phyloP scores from a whole-genome alignment of 2,888 invertebrate genomes.

The Dryobotodes eremita region DNA sequence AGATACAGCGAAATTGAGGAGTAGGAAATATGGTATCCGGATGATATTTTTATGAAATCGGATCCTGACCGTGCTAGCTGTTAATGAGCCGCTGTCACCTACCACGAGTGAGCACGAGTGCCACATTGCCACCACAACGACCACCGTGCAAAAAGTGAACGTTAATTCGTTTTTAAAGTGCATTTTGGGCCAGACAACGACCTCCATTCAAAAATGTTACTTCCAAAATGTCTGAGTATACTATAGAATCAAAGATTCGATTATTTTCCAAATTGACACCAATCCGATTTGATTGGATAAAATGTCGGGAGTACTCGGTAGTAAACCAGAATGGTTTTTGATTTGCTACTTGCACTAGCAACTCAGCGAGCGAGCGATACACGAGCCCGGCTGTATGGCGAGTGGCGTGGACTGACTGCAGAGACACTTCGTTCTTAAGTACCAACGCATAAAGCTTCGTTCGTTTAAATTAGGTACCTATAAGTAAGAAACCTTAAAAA shows the following conservation, averaged over 20 bases:
- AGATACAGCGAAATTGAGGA: background rate
- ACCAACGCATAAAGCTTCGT: background rate
- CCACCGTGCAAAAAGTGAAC: background rate
- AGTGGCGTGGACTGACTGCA: constrained; percentile 99
- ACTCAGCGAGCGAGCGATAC: constrained; percentile 96
- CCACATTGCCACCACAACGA: background rate
- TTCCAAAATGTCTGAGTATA: background rate
- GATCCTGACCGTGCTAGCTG: background rate
- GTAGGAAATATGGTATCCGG: background rate
- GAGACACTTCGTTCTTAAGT: constrained; percentile 93
- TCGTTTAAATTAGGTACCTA: background rate
- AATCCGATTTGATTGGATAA: background rate
- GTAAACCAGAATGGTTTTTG: background rate
- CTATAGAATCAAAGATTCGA: background rate
- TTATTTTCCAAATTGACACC: background rate
- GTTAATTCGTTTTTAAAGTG: background rate
- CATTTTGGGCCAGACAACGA: background rate
- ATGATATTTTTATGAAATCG: background rate
- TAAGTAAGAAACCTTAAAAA: background rate
- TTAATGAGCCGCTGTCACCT: background rate
- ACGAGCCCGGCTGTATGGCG: constrained; percentile 97
- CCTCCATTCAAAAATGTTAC: background rate
- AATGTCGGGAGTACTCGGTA: background rate
- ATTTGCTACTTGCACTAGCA: constrained; percentile 81
- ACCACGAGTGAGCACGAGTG: background rate